These are phyloP conservation scores for Wasmannia auropunctata DNA, from an alignment of 1,140 invertebrate species.

Conservation along the genomic window DNA sequence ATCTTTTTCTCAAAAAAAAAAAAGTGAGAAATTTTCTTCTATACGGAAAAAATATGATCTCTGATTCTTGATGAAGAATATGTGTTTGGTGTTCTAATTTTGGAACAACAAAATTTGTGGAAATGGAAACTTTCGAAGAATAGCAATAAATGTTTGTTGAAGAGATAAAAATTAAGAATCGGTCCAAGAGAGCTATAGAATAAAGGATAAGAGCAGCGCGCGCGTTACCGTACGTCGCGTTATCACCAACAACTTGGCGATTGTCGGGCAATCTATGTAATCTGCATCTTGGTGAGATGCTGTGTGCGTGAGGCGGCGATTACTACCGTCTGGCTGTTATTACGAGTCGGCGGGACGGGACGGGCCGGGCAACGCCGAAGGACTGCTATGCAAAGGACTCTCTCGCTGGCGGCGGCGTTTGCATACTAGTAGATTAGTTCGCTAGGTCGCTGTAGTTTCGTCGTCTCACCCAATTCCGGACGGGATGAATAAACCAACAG, in stretches of 20 bases:
- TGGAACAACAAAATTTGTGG: not conserved
- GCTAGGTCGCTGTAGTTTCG: constrained; percentile 52
- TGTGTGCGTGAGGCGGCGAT: constrained; percentile 12
- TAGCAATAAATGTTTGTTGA: not conserved
- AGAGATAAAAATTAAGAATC: not conserved
- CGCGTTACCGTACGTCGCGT: not conserved
- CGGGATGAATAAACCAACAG: constrained; percentile 62
- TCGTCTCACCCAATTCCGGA: constrained; percentile 60
- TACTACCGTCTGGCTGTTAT: constrained; percentile 56
- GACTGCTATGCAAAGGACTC: constrained; percentile 36
- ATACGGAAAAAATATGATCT: not conserved
- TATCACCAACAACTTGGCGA: not conserved
- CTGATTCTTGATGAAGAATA: not conserved
- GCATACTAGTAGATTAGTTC: constrained; percentile 66
- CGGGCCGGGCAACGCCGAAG: not conserved
- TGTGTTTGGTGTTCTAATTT: not conserved
- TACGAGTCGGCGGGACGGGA: constrained; percentile 12
- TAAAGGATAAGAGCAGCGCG: not conserved
- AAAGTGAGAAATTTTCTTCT: not conserved
- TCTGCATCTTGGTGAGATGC: not conserved
- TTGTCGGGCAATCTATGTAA: not conserved
- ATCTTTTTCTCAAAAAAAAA: not conserved
- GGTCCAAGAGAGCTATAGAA: not conserved
- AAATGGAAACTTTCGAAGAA: not conserved
- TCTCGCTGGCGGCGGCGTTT: constrained; percentile 53